phyloP scores from a whole-genome alignment of 2,797 vertebrate species.

The Coracias cyanogaster region DNA sequence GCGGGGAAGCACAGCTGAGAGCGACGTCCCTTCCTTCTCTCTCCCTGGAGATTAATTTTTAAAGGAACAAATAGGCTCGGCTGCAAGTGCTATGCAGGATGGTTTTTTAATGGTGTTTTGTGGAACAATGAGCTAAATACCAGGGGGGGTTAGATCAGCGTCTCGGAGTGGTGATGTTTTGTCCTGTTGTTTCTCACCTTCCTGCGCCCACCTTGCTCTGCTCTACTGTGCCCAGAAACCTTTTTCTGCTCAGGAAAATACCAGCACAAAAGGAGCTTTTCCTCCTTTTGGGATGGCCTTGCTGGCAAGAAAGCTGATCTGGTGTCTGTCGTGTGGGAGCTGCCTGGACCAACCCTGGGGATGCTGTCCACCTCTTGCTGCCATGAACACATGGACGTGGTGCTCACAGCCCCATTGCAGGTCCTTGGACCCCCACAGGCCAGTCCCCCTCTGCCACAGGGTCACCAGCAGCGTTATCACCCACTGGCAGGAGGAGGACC shows the following conservation, averaged over 20 bases:
- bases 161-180: neutral
- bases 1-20: conserved; percentile 48
- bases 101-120: conserved; percentile 6
- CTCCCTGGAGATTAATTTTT: conserved; percentile 19
- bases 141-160: neutral
- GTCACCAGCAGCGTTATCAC: neutral
- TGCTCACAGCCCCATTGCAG: neutral
- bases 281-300: neutral
- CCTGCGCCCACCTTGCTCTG: conserved; percentile 2
- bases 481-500: neutral
- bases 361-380: neutral
- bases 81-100: neutral
- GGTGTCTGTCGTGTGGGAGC: fast-evolving
- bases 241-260: neutral
- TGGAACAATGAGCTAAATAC: conserved; percentile 25
- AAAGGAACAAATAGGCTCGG: conserved; percentile 56
- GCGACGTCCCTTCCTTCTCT: conserved; percentile 45
- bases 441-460: neutral
- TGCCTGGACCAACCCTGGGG: fast-evolving
- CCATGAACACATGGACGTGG: fast-evolving
- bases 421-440: neutral
- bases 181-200: conserved; percentile 5
- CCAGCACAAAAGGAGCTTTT: neutral
- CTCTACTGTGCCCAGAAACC: neutral
- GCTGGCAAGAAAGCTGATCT: neutral